Evolutionary conservation across 2,797 vertebrate species (phyloP), one percentile per base, ranked within the genome.

Genomic region (Sebastes glaucus): DNA sequence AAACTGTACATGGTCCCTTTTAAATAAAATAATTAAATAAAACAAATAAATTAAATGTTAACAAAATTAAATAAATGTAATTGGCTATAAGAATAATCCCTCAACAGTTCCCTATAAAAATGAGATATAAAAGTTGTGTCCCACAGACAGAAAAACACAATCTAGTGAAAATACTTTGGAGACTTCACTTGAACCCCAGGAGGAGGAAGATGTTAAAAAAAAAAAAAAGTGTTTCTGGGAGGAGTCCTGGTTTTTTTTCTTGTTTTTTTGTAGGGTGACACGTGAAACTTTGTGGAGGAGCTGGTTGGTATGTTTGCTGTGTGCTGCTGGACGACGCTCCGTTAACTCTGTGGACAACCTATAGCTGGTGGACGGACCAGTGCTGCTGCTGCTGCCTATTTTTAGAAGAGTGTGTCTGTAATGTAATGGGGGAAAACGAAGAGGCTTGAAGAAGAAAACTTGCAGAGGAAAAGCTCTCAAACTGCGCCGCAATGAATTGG

Each of bases 221-320:
- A 77, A 62, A 42, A 42, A 42, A 5, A n/a, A 7, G 27, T 61
- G 22, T 74, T 88, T 86, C 89, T 91, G 93, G 94, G 94, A 93
- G 94, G 94, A 94, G 94, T 90, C 83, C 52, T 2, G 16, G 0
- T 53, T 77, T 80, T 83, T 59, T 77, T 78, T 83, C 68, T 70
- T 77, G 13, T 46, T 46, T 46, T 83, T 60, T 80, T 84, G 65
- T 32, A 80, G 30, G 78, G 73, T 93, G 94, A 95, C 95, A 95
- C 94, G 94, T 95, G 92, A 95, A 95, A 92, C 90, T 93, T 94
- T 94, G 81, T 83, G 30, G 78, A 93, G 87, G 80, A 94, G 76
- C 88, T 82, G 78, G 74, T 92, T 84, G 87, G 84, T 82, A 73
- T 89, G 83, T 83, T 82, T 77, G 77, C 82, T 73, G 83, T 35